Base-by-base conservation (phyloP, 2,113 vertebrate genomes). In the Terrapene triunguis region DNA sequence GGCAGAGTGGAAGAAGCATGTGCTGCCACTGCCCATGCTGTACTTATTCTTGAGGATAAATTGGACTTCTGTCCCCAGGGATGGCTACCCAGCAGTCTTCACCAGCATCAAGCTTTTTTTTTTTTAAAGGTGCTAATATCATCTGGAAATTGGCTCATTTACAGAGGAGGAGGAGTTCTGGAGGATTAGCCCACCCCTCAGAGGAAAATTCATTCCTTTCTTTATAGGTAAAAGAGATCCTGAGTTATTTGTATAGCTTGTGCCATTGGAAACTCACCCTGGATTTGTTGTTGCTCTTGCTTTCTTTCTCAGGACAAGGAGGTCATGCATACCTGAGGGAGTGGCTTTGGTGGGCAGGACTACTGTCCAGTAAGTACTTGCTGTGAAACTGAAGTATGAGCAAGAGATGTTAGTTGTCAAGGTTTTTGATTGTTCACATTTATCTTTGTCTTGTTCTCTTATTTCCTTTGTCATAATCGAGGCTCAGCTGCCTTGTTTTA, bases 321-420 rank as follows among this genome's bases (percentile, higher is more conserved):
- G 98, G 99, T 1, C 98, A 99, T 89, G 98, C 98, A 1, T 99
- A 99, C 93, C 98, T 99, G 48, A 99, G 98, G 3, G 98, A 99
- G 92, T 99, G 98, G 98, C 97, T 99, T 6, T 99, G 99, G 99
- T 99, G 98, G 99, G 98, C 98, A 72, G 99, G 99, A 82, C 98
- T 99, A 4, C 98, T 99, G 90, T 98, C 98, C 98, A 99, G 99
- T 99, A 98, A 99, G 99, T 98, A 32, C 35, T 62, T 7, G 9
- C 80, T 62, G 47, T 79, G 35, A 1, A 55, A 1, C 44, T 5
- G 27, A 1, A n/a, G n/a, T 27, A n/a, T 21, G 78, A 74, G 6
- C 12, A 25, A 82, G 50, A 65, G 27, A 2, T 29, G 0, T 8
- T 21, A 12, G 42, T 27, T 14, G 74, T 22, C n/a, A 19, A 11